These are phyloP conservation scores for Ceratina japonica DNA, from an alignment of 1,140 invertebrate species.

Conservation along the genomic window DNA sequence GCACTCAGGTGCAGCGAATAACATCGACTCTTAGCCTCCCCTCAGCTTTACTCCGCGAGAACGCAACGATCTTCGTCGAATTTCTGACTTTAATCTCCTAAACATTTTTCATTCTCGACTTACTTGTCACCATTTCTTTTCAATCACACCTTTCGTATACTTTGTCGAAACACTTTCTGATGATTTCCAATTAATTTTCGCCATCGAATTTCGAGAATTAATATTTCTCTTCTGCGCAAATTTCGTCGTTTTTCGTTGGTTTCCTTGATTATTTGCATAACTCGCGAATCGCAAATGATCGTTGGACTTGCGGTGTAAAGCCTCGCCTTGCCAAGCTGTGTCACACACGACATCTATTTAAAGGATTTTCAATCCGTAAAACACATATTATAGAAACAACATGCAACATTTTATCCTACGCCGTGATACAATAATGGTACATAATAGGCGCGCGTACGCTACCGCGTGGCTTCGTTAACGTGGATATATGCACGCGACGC, in stretches of 20 bases:
- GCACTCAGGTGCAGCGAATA: slow-evolving; percentile 45
- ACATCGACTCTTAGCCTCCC: slow-evolving; percentile 20
- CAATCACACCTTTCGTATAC: neutral
- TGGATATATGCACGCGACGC: slow-evolving; percentile 40
- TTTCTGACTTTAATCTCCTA: neutral
- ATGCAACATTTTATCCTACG: slow-evolving; percentile 79
- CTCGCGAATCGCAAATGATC: slow-evolving; percentile 24
- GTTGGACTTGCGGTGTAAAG: slow-evolving; percentile 53
- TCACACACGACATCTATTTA: slow-evolving; percentile 75
- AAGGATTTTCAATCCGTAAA: slow-evolving; percentile 76
- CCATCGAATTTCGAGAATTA: neutral
- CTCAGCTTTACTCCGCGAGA: slow-evolving; percentile 8
- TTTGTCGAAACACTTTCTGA: neutral
- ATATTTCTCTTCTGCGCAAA: neutral
- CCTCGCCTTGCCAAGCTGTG: slow-evolving; percentile 56
- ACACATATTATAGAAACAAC: slow-evolving; percentile 79
- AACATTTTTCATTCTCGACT: neutral
- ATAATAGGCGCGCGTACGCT: slow-evolving; percentile 61
- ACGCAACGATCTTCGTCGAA: neutral
- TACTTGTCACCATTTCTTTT: neutral
- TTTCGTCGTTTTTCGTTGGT: too few relatives aligned
- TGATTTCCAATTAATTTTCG: neutral
- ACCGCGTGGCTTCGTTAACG: slow-evolving; percentile 25
- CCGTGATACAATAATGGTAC: slow-evolving; percentile 72
- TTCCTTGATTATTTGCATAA: slow-evolving; percentile 3